Evolutionary conservation across 2,113 vertebrate species (phyloP), one percentile per base, ranked within the genome.

Genomic region (Lates calcarifer): DNA sequence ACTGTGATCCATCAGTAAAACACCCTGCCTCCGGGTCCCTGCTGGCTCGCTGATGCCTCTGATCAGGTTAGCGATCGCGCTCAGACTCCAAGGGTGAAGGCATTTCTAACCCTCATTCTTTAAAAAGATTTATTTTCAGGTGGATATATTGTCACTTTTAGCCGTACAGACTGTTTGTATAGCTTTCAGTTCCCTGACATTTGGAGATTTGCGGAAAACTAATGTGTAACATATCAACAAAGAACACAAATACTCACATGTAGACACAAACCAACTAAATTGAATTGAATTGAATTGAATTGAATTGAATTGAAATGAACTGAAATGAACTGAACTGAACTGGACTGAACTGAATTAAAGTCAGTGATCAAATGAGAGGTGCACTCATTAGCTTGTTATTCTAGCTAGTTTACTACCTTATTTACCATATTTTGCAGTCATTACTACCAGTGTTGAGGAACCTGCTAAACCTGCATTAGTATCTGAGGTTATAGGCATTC

Each of bases 1-100:
- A 24, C 57, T 53, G 65, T 88, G 74, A 89, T 84, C 83, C 83
- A 86, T 87, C 87, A 86, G 26, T 81, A 70, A 80, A 90, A 65
- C 84, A 82, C 43, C 60, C 83, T 55, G 70, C 85, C 70, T 74
- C 66, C 11, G 18, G 87, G 82, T 70, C 75, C 70, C 77, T 55
- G 64, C 74, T 62, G 61, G 79, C 74, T 71, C 74, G 62, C 67
- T 61, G 51, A 67, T 77, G 24, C 74, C 69, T 86, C 74, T 88
- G 82, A 88, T 90, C 80, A 77, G 55, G 62, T 85, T 76, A 70
- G 82, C 5, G 58, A 70, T 55, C 20, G 14, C 13, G 28, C 45
- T 81, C 35, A 20, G 65, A 39, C 57, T 47, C 18, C n/a, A 4
- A 13, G 24, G 43, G 51, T 72, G 47, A 89, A 87, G 39, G 37